Evolutionary conservation across 2,113 vertebrate genomes (phyloP).

Genomic region (Paralichthys olivaceus): DNA sequence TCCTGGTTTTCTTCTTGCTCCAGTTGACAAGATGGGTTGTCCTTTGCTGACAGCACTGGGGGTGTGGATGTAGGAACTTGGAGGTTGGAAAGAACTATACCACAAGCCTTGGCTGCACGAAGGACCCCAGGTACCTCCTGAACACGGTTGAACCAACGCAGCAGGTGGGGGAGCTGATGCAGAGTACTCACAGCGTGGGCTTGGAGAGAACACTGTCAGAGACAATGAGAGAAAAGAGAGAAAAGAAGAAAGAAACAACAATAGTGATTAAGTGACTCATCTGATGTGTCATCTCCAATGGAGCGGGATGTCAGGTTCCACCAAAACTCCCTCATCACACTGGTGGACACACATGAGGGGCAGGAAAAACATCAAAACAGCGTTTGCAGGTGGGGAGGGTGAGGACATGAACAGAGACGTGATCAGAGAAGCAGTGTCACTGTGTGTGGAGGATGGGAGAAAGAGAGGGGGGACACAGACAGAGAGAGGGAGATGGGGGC

Average conservation of each 20-base stretch:
- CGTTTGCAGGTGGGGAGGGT: conserved; percentile 11
- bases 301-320: conserved; percentile 50
- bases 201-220: conserved; percentile 83
- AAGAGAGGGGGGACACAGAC: neutral
- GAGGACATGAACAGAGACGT: conserved; percentile 7
- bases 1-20: conserved; percentile 69
- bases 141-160: conserved; percentile 89
- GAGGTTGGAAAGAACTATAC: conserved; percentile 81
- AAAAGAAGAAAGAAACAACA: neutral
- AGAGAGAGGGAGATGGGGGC: neutral
- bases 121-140: conserved; percentile 90
- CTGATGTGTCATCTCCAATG: conserved; percentile 48
- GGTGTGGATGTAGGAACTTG: conserved; percentile 44
- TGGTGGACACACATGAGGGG: neutral
- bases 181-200: conserved; percentile 72
- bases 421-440: conserved; percentile 41
- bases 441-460: conserved; percentile 22
- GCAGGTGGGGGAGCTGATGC: conserved; percentile 85
- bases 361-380: conserved; percentile 33
- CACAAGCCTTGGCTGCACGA: conserved; percentile 85
- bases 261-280: conserved; percentile 67
- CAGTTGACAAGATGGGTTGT: conserved; percentile 1
- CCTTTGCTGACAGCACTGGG: conserved; percentile 3
- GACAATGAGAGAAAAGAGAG: conserved; percentile 6
- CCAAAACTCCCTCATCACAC: conserved; percentile 42